phyloP scores from a whole-genome alignment of 92 coral and sea anemone species.

The Porites lobata region DNA sequence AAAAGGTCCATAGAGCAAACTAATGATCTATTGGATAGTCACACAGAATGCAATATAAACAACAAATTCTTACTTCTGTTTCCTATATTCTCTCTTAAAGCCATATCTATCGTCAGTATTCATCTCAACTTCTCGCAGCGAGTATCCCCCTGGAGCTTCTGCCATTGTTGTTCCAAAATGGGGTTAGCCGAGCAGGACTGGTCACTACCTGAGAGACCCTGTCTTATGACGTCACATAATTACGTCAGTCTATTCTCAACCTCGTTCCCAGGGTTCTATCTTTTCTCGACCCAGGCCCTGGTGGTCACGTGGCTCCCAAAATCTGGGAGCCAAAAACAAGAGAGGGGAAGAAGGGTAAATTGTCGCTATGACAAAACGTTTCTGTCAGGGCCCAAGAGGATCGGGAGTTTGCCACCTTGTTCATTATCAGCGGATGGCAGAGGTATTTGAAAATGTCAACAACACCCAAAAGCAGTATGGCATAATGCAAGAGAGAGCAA shows the following conservation, averaged over 20 bases:
- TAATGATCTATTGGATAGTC: background rate
- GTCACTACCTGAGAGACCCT: background rate
- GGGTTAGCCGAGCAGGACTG: constrained; percentile 14
- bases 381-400: too few relatives aligned
- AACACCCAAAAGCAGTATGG: too few relatives aligned
- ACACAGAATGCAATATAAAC: background rate
- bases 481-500: too few relatives aligned
- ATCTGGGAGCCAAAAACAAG: too few relatives aligned
- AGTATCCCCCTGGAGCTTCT: constrained; percentile 65
- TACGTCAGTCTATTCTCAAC: background rate
- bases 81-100: constrained; percentile 34
- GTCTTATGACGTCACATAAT: constrained; percentile 28
- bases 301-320: too few relatives aligned
- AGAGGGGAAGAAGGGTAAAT: too few relatives aligned
- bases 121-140: constrained; percentile 31
- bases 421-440: too few relatives aligned
- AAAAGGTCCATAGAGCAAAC: background rate
- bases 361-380: too few relatives aligned
- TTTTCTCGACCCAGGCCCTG: too few relatives aligned
- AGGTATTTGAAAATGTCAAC: too few relatives aligned
- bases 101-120: constrained; percentile 43
- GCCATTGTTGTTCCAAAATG: constrained; percentile 72
- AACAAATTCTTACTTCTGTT: constrained; percentile 29
- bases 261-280: too few relatives aligned
- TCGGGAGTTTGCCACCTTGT: too few relatives aligned